These are phyloP conservation scores for Sorex fumeus DNA, from an alignment of 2,113 vertebrate genomes.

Conservation along the genomic window DNA sequence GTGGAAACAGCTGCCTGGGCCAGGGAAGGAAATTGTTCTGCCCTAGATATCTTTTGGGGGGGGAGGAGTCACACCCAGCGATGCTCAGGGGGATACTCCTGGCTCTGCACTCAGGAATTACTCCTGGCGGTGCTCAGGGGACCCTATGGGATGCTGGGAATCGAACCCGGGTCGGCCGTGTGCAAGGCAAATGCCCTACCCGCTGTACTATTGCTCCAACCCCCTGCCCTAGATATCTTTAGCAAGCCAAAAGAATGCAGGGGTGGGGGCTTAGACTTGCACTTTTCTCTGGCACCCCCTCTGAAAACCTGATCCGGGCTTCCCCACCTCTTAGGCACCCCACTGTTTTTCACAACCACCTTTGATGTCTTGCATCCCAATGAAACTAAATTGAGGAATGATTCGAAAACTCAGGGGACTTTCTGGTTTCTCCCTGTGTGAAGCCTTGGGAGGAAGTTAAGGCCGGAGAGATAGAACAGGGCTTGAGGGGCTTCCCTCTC, in stretches of 20 bases:
- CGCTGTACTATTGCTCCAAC: too few species aligned
- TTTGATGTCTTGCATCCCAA: slow-evolving; percentile 54
- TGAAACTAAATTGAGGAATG: slow-evolving; percentile 64
- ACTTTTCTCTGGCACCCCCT: slow-evolving; percentile 57
- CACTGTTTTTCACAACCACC: slow-evolving; percentile 53
- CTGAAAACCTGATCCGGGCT: not conserved
- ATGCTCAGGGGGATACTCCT: too few species aligned
- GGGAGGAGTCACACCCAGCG: too few species aligned
- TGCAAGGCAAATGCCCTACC: too few species aligned
- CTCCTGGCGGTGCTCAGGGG: too few species aligned
- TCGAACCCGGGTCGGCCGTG: too few species aligned
- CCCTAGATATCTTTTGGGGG: slow-evolving; percentile 70
- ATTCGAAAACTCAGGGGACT: slow-evolving; percentile 55
- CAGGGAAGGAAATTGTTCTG: slow-evolving; percentile 67
- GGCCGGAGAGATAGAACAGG: too few species aligned
- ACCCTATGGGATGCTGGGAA: too few species aligned
- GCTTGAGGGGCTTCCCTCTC: too few species aligned
- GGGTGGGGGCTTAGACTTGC: slow-evolving; percentile 49
- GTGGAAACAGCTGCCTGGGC: slow-evolving; percentile 38
- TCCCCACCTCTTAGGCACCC: slow-evolving; percentile 38
- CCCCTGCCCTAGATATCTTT: slow-evolving; percentile 67
- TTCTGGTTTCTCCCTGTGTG: slow-evolving; percentile 69
- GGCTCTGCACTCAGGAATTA: too few species aligned
- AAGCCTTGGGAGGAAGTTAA: slow-evolving; percentile 43
- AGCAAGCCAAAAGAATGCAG: not conserved